phyloP scores from a whole-genome alignment of 2,797 vertebrate genomes.

The Lagodon rhomboides region DNA sequence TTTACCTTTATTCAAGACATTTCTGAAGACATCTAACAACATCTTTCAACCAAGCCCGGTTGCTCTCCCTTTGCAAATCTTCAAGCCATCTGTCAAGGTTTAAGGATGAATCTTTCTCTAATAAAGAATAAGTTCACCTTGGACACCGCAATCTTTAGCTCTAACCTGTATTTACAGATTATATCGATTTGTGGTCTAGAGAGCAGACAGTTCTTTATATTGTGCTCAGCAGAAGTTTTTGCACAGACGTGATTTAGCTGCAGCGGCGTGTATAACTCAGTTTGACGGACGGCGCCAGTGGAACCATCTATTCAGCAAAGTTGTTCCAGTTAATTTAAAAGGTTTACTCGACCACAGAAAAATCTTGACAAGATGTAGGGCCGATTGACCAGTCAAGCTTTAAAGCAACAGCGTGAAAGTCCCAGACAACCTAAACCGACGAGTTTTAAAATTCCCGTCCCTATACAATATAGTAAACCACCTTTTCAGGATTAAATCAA shows the following conservation, averaged over 20 bases:
- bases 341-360: neutral
- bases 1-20: neutral
- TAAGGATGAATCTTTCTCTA: neutral
- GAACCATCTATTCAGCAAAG: neutral
- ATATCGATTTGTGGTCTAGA: neutral
- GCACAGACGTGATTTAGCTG: neutral
- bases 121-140: neutral
- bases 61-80: neutral
- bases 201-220: neutral
- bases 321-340: conserved; percentile 27
- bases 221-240: neutral
- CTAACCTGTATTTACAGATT: neutral
- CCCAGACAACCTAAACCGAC: neutral
- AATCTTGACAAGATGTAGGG: conserved; percentile 6
- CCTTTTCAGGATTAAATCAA: neutral
- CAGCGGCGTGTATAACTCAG: neutral
- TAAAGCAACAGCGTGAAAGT: neutral
- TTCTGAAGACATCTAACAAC: neutral
- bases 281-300: neutral
- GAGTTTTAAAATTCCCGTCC: neutral
- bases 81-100: neutral
- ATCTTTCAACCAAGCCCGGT: neutral
- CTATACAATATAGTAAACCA: neutral
- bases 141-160: neutral
- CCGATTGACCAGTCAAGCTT: conserved; percentile 3